Percentiles rank a stretch among this genome's conserved stretches.
Evolutionary conservation across 2,797 vertebrate species (phyloP).

Genomic region (Pseudotriccus pelzelni): DNA sequence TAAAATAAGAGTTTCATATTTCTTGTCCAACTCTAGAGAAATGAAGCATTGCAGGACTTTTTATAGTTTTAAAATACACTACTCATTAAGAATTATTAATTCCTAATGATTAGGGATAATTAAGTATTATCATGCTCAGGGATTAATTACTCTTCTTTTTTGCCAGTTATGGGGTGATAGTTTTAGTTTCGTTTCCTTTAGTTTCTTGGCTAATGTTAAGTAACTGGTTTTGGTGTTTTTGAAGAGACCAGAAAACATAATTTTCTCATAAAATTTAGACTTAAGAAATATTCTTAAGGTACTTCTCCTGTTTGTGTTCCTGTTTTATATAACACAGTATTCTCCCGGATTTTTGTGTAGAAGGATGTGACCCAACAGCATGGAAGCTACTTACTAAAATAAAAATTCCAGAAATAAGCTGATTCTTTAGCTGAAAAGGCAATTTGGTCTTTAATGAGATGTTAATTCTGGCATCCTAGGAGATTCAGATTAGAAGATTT

Average conservation of each 20-base stretch:
- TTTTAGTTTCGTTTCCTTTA: neutral
- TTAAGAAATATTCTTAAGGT: neutral
- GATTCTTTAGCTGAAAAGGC: slow-evolving; percentile 49
- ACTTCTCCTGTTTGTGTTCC: neutral
- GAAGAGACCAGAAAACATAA: neutral
- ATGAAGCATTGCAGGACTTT: neutral
- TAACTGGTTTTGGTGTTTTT: neutral
- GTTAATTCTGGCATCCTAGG: slow-evolving; percentile 40
- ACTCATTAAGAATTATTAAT: neutral
- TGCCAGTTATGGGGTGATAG: neutral
- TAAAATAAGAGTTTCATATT: neutral
- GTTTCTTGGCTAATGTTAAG: neutral
- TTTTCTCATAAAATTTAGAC: neutral
- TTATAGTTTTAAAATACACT: neutral
- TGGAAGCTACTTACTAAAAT: slow-evolving; percentile 34
- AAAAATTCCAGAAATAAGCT: slow-evolving; percentile 39
- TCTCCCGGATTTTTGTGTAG: neutral
- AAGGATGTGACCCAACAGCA: slow-evolving; percentile 42
- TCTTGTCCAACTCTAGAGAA: neutral
- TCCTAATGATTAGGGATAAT: neutral
- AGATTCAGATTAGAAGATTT: slow-evolving; percentile 40
- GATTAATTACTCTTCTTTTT: neutral
- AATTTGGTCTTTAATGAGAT: slow-evolving; percentile 57
- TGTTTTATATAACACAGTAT: neutral
- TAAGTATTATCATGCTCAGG: neutral